Evolutionary conservation across 2,113 vertebrate species (phyloP), one percentile per base, ranked within the genome.

Genomic region (Mesembrinibis cayennensis): DNA sequence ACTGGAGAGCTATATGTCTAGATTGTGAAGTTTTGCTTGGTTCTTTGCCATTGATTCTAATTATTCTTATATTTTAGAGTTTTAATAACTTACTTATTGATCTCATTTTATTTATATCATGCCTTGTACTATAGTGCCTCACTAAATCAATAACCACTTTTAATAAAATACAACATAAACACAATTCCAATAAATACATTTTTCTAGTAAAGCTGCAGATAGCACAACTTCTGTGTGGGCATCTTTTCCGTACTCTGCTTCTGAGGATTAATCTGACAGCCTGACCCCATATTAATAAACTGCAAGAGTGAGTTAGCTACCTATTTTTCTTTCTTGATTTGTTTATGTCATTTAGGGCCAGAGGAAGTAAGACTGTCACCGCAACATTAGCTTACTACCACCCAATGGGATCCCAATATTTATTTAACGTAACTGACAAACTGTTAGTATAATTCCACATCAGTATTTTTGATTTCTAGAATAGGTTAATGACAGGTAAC

Each of bases 401-500:
- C 47, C n/a, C 56, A 52, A 6, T 11, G 22, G 11, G 11, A 47
- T 82, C 6, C 25, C 1, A 5, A 3, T 77, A 13, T 36, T 55
- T 59, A 42, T 80, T 56, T 76, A 50, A 12, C 4, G 3, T 25
- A 82, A 26, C 5, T 25, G 36, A 23, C 18, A 89, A 52, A 23
- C 17, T 27, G 16, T 23, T 38, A 22, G 16, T 15, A 3, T 18
- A 34, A 25, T 63, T 78, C 27, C 63, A n/a, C 0, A 0, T 19
- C 36, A 34, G 10, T 30, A 4, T 22, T 7, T 47, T 52, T 67
- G 23, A 17, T 66, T 59, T 17, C 26, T 73, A 23, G 40, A 44
- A 32, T 4, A 76, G 36, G 11, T 87, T 65, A 32, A 81, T 47
- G 32, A 34, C 34, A n/a, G 30, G 55, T 52, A 88, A 97, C 98